phyloP scores from a whole-genome alignment of 2,797 vertebrate species.

The Podarcis lilfordi region DNA sequence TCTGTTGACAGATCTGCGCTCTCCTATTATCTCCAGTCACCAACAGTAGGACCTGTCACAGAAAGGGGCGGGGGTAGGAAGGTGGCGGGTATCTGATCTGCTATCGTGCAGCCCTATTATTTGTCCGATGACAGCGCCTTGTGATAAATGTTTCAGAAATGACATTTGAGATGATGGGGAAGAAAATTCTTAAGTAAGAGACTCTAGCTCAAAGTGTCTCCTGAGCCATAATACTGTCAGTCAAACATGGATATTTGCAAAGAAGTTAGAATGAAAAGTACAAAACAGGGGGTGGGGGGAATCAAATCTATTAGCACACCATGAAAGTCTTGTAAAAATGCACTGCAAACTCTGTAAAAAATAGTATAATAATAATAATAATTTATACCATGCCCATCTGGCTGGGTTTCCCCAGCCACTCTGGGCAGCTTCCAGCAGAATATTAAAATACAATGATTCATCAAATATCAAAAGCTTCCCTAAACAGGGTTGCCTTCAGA shows the following conservation, averaged over 20 bases:
- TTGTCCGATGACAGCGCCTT: slow-evolving; percentile 64
- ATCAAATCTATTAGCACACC: slow-evolving; percentile 49
- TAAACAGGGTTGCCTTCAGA: no score
- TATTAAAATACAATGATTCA: no score
- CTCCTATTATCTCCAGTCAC: slow-evolving; percentile 65
- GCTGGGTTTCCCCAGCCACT: no score
- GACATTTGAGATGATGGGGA: slow-evolving; percentile 73
- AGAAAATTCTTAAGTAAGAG: slow-evolving; percentile 67
- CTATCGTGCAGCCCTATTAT: slow-evolving; percentile 60
- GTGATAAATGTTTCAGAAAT: slow-evolving; percentile 75
- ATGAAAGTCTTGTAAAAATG: slow-evolving; percentile 34
- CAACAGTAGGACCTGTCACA: slow-evolving; percentile 66
- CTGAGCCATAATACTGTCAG: slow-evolving; percentile 61
- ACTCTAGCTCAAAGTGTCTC: slow-evolving; percentile 54
- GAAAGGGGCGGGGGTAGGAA: slow-evolving; percentile 32
- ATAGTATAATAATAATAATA: not conserved
- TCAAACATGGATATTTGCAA: slow-evolving; percentile 55
- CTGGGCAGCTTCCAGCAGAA: no score
- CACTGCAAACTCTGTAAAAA: slow-evolving; percentile 14
- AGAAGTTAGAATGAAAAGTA: slow-evolving; percentile 26
- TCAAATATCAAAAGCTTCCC: no score
- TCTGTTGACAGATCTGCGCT: slow-evolving; percentile 64
- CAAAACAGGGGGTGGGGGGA: not conserved
- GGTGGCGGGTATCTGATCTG: slow-evolving; percentile 56
- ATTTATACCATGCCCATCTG: no score